Conservation (phyloP, 2,113 vertebrate species). For the Ammodytes marinus region DNA sequence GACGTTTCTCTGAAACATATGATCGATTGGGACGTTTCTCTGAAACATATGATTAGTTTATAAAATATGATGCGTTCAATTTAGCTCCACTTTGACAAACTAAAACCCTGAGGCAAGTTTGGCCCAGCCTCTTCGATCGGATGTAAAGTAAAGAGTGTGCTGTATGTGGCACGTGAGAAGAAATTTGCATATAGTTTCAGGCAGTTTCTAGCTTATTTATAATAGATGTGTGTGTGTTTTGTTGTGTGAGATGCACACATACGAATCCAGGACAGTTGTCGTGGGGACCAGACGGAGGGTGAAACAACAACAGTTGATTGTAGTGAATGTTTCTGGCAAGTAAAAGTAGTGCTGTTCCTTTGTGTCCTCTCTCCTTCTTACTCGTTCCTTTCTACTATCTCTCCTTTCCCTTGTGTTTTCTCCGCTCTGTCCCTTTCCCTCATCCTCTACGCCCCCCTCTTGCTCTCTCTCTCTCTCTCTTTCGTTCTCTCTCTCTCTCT, state of each 20-base stretch:
- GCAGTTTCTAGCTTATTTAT: constrained; percentile 67
- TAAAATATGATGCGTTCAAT: neutral
- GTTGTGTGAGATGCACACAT: constrained; percentile 62
- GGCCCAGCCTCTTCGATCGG: neutral
- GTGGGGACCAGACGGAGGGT: constrained; percentile 72
- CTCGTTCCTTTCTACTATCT: constrained; percentile 17
- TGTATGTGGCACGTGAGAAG: neutral
- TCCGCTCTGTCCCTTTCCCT: constrained; percentile 12
- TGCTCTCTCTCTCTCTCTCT: neutral
- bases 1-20: neutral
- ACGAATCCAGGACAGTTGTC: constrained; percentile 82
- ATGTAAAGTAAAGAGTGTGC: neutral
- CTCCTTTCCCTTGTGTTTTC: constrained; percentile 30
- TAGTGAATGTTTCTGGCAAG: constrained; percentile 72
- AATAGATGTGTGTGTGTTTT: constrained; percentile 73
- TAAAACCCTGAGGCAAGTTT: neutral
- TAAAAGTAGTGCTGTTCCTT: constrained; percentile 79
- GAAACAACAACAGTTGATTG: constrained; percentile 80
- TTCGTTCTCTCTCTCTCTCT: neutral
- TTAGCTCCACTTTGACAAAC: neutral
- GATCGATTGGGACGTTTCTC: neutral
- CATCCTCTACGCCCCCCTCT: constrained; percentile 7
- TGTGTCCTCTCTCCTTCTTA: constrained; percentile 59
- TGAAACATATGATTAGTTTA: neutral
- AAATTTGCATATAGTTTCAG: constrained; percentile 41